Conservation (phyloP, 2,113 vertebrate genomes). For the Pampusana beccarii region DNA sequence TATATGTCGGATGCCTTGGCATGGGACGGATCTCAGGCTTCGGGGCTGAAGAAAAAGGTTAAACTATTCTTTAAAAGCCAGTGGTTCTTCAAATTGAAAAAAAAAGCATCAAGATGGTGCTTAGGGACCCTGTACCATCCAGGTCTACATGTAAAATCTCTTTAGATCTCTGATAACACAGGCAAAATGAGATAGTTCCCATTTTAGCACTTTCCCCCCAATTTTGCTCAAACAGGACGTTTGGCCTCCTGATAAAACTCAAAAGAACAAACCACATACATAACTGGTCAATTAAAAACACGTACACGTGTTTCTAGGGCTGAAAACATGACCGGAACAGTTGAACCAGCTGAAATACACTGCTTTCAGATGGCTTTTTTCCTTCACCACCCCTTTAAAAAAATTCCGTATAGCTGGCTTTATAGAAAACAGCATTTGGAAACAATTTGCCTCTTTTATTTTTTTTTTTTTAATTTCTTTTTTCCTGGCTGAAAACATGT, state of each 20-base stretch:
- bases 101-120: background rate
- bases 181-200: rapidly evolving
- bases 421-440: slow-evolving; percentile 22
- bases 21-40: background rate
- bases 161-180: rapidly evolving
- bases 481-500: slow-evolving; percentile 32
- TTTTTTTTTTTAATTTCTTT: background rate
- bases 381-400: background rate
- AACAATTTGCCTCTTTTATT: background rate
- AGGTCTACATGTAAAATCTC: background rate
- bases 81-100: background rate
- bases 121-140: background rate
- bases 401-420: background rate
- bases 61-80: background rate
- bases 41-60: background rate
- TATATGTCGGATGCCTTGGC: background rate
- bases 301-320: rapidly evolving
- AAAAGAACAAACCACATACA: background rate
- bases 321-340: background rate
- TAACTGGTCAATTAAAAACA: background rate
- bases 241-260: background rate
- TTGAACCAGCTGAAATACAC: background rate
- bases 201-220: background rate
- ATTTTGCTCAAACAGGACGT: background rate
- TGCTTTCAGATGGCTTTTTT: background rate